Conservation (phyloP, 2,888 invertebrate species). For the Agonopterix subpropinquella region DNA sequence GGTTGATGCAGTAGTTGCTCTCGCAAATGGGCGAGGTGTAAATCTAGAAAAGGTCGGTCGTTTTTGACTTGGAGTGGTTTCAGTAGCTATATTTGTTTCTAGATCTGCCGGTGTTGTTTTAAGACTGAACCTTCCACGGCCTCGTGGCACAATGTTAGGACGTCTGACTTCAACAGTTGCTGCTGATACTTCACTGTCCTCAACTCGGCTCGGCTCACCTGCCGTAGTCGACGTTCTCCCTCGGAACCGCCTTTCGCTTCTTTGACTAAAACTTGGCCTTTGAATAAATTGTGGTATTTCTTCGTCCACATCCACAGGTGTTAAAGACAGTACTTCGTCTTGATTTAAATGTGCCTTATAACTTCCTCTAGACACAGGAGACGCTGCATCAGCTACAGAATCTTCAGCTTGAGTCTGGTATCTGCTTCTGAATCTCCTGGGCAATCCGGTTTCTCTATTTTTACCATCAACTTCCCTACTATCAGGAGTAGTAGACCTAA, state of each 20-base stretch:
- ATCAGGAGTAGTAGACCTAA: slow-evolving; percentile 67
- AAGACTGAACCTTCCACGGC: slow-evolving; percentile 43
- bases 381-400: slow-evolving; percentile 54
- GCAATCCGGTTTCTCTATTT: slow-evolving; percentile 19
- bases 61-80: slow-evolving; percentile 31
- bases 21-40: slow-evolving; percentile 59
- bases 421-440: slow-evolving; percentile 38
- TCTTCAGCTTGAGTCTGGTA: slow-evolving; percentile 40
- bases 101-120: slow-evolving; percentile 34
- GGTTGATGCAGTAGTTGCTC: slow-evolving; percentile 23
- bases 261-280: slow-evolving; percentile 25
- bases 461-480: slow-evolving; percentile 52
- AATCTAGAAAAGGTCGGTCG: slow-evolving; percentile 57
- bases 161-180: slow-evolving; percentile 54
- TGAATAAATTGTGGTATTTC: slow-evolving; percentile 38
- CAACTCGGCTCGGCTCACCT: slow-evolving; percentile 23
- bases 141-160: slow-evolving; percentile 47
- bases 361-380: slow-evolving; percentile 48
- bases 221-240: slow-evolving; percentile 31
- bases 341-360: slow-evolving; percentile 43
- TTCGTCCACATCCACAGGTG: slow-evolving; percentile 58
- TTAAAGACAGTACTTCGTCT: slow-evolving; percentile 73
- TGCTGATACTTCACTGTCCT: slow-evolving; percentile 60
- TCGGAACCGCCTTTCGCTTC: slow-evolving; percentile 33
- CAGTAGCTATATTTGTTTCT: slow-evolving; percentile 24